A percentile compares a stretch with the other conserved stretches of the same genome.
Conservation (phyloP, 2,888 invertebrate species). For the Oscheius sp. region DNA sequence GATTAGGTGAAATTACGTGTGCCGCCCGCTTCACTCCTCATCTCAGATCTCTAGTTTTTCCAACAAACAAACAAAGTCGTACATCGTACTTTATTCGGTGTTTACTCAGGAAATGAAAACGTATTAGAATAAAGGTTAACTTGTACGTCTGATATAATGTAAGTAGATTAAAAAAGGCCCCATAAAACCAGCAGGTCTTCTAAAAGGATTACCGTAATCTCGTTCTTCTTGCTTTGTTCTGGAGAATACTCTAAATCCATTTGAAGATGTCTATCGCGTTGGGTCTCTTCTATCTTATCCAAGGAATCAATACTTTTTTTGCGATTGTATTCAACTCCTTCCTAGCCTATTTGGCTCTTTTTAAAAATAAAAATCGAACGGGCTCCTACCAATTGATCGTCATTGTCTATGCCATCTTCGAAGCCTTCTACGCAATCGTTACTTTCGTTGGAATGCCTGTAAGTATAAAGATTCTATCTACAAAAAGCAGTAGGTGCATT, state of each 20-base stretch:
- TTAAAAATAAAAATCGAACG: background rate
- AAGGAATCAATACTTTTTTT: slow-evolving; percentile 15
- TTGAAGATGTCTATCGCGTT: slow-evolving; percentile 7
- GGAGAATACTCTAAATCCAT: no score
- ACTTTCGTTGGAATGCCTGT: slow-evolving; percentile 19
- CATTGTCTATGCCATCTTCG: slow-evolving; percentile 8
- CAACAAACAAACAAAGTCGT: no score
- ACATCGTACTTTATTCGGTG: no score
- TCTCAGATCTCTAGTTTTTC: no score
- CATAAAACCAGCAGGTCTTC: background rate
- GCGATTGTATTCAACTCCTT: slow-evolving; percentile 13
- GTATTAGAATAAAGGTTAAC: no score
- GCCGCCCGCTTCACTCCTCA: no score
- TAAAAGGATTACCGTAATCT: no score
- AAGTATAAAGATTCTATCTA: background rate
- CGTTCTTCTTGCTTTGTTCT: no score
- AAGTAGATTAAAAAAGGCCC: no score
- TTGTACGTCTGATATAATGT: no score
- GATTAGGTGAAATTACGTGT: no score
- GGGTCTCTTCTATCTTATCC: slow-evolving; percentile 7
- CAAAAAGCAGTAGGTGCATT: slow-evolving; percentile 9
- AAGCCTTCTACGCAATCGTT: slow-evolving; percentile 10
- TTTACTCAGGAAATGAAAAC: no score
- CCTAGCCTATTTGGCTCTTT: slow-evolving; percentile 3
- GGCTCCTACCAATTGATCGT: slow-evolving; percentile 12